Evolutionary conservation across 1,140 invertebrate genomes (phyloP).

Genomic region (Bactericera cockerelli): DNA sequence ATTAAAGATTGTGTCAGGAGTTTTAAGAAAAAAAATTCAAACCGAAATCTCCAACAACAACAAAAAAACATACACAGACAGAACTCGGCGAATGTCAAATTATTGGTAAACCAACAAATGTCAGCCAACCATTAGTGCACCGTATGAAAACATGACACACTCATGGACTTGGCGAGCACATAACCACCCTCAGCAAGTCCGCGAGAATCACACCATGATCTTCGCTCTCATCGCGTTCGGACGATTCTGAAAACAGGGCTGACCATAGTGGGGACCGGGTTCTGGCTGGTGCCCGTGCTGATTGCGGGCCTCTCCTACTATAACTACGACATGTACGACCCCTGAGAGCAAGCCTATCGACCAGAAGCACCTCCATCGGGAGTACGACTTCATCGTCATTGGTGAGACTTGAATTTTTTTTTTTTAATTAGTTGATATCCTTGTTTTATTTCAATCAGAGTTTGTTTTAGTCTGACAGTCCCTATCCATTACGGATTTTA

Average conservation of each 20-base stretch:
- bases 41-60: no score
- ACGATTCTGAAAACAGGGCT: slow-evolving; percentile 24
- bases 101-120: no score
- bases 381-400: slow-evolving; percentile 75
- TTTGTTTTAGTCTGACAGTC: no score
- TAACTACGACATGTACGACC: slow-evolving; percentile 63
- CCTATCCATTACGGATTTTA: no score
- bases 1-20: no score
- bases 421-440: no score
- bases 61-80: no score
- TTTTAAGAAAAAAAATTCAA: no score
- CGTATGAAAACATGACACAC: neutral
- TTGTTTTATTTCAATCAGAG: no score
- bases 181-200: neutral
- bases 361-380: slow-evolving; percentile 34
- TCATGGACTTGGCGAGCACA: neutral
- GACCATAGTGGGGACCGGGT: slow-evolving; percentile 30
- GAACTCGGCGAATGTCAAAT: no score
- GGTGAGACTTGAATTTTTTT: no score
- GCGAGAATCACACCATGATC: slow-evolving; percentile 17
- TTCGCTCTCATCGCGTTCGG: slow-evolving; percentile 22
- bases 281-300: slow-evolving; percentile 67
- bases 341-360: slow-evolving; percentile 52
- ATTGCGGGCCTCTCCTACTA: slow-evolving; percentile 67
- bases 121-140: no score